Conservation (phyloP, 2,113 vertebrate species). For the Eulemur macaco region DNA sequence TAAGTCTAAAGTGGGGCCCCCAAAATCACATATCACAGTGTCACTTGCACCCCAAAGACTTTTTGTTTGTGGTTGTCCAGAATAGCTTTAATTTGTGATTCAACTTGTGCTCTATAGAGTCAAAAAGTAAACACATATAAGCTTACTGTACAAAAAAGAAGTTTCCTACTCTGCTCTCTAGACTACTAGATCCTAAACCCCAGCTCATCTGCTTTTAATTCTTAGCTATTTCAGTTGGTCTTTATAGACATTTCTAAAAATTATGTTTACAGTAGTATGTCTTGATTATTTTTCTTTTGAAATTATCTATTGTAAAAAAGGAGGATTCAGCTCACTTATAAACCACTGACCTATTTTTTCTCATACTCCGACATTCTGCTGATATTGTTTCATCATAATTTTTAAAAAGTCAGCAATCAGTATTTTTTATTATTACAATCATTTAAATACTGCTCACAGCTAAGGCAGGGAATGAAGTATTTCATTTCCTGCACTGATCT, state of each 20-base stretch:
- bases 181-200: not conserved
- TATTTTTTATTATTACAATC: not conserved
- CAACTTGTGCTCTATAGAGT: not conserved
- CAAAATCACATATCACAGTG: not conserved
- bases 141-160: not conserved
- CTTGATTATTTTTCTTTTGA: not conserved
- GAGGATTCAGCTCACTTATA: not conserved
- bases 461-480: not conserved
- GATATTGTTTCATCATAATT: not conserved
- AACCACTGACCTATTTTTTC: not conserved
- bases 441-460: not conserved
- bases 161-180: not conserved
- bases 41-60: not conserved
- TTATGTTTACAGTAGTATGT: not conserved
- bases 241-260: not conserved
- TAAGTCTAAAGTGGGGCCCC: not conserved
- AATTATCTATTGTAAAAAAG: not conserved
- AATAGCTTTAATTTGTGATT: not conserved
- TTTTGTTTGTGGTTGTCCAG: not conserved
- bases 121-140: not conserved
- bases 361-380: not conserved
- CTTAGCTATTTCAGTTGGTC: not conserved
- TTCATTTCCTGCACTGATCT: not conserved
- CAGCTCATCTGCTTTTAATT: not conserved
- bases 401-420: not conserved